phyloP scores from a whole-genome alignment of 2,113 vertebrate species.

The Passerina amoena region DNA sequence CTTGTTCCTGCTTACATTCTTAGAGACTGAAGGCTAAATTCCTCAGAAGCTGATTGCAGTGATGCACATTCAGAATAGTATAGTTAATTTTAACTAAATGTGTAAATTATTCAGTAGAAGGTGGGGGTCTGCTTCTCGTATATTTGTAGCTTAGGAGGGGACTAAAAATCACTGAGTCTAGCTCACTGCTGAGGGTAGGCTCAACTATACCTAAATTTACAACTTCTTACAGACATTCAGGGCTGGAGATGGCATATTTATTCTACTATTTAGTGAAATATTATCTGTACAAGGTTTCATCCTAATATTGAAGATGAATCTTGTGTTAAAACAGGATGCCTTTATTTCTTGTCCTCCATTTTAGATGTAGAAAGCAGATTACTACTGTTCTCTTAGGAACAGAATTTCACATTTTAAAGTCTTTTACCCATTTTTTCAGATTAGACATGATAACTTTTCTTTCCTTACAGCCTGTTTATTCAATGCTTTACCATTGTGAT shows the following conservation, averaged over 20 bases:
- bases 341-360: neutral
- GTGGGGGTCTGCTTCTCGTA: neutral
- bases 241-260: neutral
- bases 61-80: neutral
- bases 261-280: neutral
- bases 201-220: neutral
- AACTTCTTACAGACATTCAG: neutral
- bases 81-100: slow-evolving; percentile 29
- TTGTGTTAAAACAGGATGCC: neutral
- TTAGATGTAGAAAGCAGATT: neutral
- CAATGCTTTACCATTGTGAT: neutral
- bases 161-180: neutral
- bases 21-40: neutral
- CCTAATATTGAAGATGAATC: neutral
- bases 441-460: neutral
- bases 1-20: slow-evolving; percentile 18
- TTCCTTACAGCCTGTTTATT: neutral
- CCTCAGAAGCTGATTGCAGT: neutral
- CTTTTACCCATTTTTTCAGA: neutral
- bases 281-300: neutral
- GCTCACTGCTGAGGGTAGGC: neutral
- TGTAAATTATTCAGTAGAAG: neutral
- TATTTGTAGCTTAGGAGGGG: neutral
- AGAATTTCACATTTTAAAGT: neutral
- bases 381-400: neutral